These are phyloP conservation scores for Crypturellus undulatus DNA, from an alignment of 2,113 vertebrate genomes.

Conservation along the genomic window DNA sequence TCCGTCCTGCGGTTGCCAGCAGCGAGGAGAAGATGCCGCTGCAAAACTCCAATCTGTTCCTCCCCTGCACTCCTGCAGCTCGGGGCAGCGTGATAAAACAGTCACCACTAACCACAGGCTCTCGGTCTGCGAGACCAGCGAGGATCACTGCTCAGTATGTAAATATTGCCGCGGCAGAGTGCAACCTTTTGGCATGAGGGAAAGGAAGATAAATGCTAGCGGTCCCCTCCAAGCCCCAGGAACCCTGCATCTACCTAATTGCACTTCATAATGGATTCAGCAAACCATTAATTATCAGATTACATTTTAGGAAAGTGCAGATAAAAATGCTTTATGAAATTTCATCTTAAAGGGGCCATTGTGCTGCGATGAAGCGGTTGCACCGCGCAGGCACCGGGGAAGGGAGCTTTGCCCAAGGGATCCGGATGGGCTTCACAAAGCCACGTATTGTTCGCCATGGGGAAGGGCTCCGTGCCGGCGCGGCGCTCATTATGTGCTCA, in stretches of 20 bases:
- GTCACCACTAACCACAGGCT: fast-evolving
- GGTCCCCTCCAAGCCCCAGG: slow-evolving; percentile 53
- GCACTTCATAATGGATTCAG: slow-evolving; percentile 74
- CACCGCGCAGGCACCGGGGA: not conserved
- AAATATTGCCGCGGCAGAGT: not conserved
- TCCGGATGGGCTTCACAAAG: not conserved
- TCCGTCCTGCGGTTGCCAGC: not conserved
- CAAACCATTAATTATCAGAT: slow-evolving; percentile 78
- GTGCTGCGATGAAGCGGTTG: not conserved
- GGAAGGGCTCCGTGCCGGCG: fast-evolving
- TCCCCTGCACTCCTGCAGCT: fast-evolving
- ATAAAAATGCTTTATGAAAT: slow-evolving; percentile 58
- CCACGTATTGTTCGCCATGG: fast-evolving
- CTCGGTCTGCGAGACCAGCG: fast-evolving
- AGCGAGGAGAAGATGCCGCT: not conserved
- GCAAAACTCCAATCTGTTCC: not conserved
- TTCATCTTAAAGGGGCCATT: slow-evolving; percentile 11
- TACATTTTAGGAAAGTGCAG: slow-evolving; percentile 60
- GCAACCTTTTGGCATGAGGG: slow-evolving; percentile 25
- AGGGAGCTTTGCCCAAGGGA: not conserved
- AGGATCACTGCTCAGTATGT: not conserved
- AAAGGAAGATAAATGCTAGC: slow-evolving; percentile 71
- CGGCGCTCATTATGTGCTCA: not conserved
- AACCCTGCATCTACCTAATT: slow-evolving; percentile 68
- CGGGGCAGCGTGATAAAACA: not conserved